Evolutionary conservation across 2,888 invertebrate genomes (phyloP).

Genomic region (Lomographa bimaculata): DNA sequence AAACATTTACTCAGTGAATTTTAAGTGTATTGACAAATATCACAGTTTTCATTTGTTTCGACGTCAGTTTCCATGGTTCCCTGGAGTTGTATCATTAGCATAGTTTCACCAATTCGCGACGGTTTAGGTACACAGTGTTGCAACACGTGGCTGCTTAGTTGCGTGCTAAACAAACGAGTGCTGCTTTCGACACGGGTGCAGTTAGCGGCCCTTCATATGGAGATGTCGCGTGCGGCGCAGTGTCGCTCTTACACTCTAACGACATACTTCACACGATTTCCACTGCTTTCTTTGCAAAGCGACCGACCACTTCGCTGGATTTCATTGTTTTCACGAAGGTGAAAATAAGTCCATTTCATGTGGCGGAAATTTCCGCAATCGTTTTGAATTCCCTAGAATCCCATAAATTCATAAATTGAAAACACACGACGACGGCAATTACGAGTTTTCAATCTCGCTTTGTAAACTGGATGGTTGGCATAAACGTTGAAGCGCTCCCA

Average conservation of each 20-base stretch:
- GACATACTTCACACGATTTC: conserved; percentile 60
- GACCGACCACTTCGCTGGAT: conserved; percentile 17
- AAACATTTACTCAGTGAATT: background rate
- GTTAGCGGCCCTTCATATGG: conserved; percentile 67
- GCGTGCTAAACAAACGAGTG: conserved; percentile 68
- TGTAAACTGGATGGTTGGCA: conserved; percentile 8
- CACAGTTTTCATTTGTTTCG: conserved; percentile 11
- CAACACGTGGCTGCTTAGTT: conserved; percentile 61
- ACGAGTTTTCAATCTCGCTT: conserved; percentile 9
- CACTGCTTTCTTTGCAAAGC: conserved; percentile 50
- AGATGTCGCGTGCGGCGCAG: conserved; percentile 47
- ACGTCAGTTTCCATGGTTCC: conserved; percentile 42
- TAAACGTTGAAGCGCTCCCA: conserved; percentile 8
- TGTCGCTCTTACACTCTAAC: conserved; percentile 38
- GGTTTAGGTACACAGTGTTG: conserved; percentile 54
- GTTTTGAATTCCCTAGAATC: conserved; percentile 1
- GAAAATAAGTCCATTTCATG: conserved; percentile 1
- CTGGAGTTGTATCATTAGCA: conserved; percentile 45
- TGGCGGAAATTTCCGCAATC: background rate
- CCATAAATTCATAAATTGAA: conserved; percentile 3
- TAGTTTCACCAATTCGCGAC: conserved; percentile 71
- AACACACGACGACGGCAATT: conserved; percentile 4
- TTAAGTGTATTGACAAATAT: conserved; percentile 2
- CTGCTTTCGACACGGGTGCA: conserved; percentile 66
- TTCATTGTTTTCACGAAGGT: conserved; percentile 14